A percentile compares a stretch with the other conserved stretches of the same genome.
Conservation (phyloP, 92 coral and sea anemone species). For the Montipora capitata region DNA sequence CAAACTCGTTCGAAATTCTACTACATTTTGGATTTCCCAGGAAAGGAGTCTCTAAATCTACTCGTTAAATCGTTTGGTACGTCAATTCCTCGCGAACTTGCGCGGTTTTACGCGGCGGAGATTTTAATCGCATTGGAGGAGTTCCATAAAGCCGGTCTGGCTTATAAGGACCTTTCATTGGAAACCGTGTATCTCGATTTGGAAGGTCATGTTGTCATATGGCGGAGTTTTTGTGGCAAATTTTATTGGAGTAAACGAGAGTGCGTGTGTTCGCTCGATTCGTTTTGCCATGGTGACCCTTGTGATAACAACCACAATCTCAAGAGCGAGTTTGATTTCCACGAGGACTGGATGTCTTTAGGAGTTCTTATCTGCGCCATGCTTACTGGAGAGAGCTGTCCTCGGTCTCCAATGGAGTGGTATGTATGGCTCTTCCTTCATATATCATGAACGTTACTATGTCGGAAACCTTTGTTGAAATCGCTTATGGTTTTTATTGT, state of each 20-base stretch:
- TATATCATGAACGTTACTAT: neutral
- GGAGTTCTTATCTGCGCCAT: constrained; percentile 54
- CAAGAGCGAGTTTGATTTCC: constrained; percentile 32
- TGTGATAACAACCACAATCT: constrained; percentile 72
- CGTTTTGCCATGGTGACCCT: constrained; percentile 68
- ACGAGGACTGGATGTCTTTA: constrained; percentile 74
- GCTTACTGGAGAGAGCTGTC: constrained; percentile 56
- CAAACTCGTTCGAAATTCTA: constrained; percentile 88
- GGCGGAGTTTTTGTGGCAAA: constrained; percentile 93
- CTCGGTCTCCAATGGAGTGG: constrained; percentile 20
- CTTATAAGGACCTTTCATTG: constrained; percentile 85
- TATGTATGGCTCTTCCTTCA: neutral
- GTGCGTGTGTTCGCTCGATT: constrained; percentile 83
- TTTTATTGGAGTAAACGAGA: constrained; percentile 88
- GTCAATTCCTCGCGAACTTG: constrained; percentile 64
- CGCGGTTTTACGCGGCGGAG: constrained; percentile 84
- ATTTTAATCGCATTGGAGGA: constrained; percentile 85
- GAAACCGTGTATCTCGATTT: constrained; percentile 78
- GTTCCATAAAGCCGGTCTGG: constrained; percentile 76
- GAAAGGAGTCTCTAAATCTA: constrained; percentile 56
- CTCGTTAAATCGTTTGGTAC: constrained; percentile 44
- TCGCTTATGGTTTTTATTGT: neutral
- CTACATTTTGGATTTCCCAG: constrained; percentile 85
- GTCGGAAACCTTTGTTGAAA: neutral
- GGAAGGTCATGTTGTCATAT: constrained; percentile 84